Base-by-base conservation (phyloP, 2,888 invertebrate species). In the Clostera curtula region DNA sequence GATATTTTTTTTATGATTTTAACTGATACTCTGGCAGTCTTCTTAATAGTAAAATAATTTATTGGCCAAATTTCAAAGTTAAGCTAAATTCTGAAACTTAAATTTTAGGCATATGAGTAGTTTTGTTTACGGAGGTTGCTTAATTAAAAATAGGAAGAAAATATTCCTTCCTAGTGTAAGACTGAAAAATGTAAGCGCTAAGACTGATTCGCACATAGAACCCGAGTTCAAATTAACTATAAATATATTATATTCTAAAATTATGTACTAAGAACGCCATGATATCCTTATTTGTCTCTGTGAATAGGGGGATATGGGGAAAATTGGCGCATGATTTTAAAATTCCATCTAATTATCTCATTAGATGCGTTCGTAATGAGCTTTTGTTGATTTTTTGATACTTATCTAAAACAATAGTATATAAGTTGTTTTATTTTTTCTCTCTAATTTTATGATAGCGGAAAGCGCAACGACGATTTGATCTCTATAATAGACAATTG, bases 401-500 rank as follows among this genome's bases (percentile, higher is more conserved):
- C 56, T 62, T 65, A 65, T 60, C 42, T 38, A 40, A 54, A 53
- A 26, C 26, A 37, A 41, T 56, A 62, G 54, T 55, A 40, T 44
- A 29, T 68, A 61, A 62, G 56, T 46, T 56, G 54, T 51, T 59
- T 38, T 57, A 57, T 47, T 58, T 57, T 54, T 38, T 49, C 47
- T 54, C 52, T 46, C 54, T 53, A 51, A 59, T 68, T 70, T 69
- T 68, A 64, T 65, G 52, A 66, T 71, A 67, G 77, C 75, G 75
- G 17, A 63, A 79, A 77, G 80, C 80, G 56, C 56, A 56, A 59
- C 65, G 77, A 79, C 76, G 66, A 70, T 72, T 67, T 63, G 67
- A 74, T 76, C 69, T 74, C 64, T 47, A 41, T 50, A 43, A 53
- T 47, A 65, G 62, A 63, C 61, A 66, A 69, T 80, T 80, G 82